A percentile compares a stretch with the other conserved stretches of the same genome.
Conservation (phyloP, 2,888 invertebrate species). For the Ophonus ardosiacus region DNA sequence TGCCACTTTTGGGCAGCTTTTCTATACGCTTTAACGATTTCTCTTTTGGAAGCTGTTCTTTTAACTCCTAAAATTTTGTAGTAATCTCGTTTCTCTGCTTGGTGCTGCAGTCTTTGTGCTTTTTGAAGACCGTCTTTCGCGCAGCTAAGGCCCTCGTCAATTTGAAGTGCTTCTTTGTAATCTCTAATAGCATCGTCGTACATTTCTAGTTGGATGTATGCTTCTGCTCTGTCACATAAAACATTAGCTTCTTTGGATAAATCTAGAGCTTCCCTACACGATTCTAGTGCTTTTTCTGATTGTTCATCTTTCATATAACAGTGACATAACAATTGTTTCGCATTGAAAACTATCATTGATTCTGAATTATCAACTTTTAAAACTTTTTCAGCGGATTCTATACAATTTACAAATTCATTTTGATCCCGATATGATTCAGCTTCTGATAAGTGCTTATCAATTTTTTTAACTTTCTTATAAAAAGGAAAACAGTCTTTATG, state of each 20-base stretch:
- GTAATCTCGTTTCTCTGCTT: slow-evolving; percentile 95
- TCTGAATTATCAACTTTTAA: slow-evolving; percentile 85
- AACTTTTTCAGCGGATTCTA: slow-evolving; percentile 82
- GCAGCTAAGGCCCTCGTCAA: slow-evolving; percentile 87
- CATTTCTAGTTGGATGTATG: slow-evolving; percentile 91
- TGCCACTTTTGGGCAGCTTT: slow-evolving; percentile 99
- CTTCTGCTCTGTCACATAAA: slow-evolving; percentile 95
- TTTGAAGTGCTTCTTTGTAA: slow-evolving; percentile 89
- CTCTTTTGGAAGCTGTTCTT: slow-evolving; percentile 92
- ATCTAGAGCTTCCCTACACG: slow-evolving; percentile 89
- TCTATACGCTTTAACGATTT: slow-evolving; percentile 96
- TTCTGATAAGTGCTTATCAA: slow-evolving; percentile 86
- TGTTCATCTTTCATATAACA: slow-evolving; percentile 87
- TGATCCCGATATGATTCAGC: slow-evolving; percentile 83
- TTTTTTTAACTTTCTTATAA: slow-evolving; percentile 96
- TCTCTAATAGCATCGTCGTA: slow-evolving; percentile 95
- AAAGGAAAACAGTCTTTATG: slow-evolving; percentile 97
- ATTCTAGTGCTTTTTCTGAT: slow-evolving; percentile 83
- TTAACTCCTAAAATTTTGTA: slow-evolving; percentile 97
- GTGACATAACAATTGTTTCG: slow-evolving; percentile 87
- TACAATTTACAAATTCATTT: slow-evolving; percentile 83
- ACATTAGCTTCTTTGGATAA: slow-evolving; percentile 86
- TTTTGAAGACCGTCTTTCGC: slow-evolving; percentile 93
- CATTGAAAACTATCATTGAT: slow-evolving; percentile 84
- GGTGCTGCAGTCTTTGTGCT: slow-evolving; percentile 95